Evolutionary conservation across 64 coral and sea anemone genomes (phyloP).

Genomic region (Stichodactyla helianthus): DNA sequence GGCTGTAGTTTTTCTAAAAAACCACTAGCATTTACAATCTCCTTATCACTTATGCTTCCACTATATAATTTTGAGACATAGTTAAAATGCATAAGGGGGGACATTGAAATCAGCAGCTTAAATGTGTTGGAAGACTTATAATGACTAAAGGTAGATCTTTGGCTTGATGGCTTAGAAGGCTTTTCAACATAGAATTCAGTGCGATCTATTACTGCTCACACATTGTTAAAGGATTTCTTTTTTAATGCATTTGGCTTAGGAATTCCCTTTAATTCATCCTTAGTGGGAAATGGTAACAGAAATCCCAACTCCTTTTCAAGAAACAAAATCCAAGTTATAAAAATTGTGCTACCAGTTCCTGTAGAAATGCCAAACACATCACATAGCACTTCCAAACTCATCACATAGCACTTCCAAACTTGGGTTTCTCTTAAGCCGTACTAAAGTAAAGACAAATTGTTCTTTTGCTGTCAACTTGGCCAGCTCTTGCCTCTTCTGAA

Average conservation of each 20-base stretch:
- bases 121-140: slow-evolving; percentile 41
- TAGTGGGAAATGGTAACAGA: slow-evolving; percentile 49
- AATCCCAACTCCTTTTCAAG: slow-evolving; percentile 23
- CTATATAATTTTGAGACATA: slow-evolving; percentile 32
- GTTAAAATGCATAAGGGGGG: slow-evolving; percentile 29
- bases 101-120: slow-evolving; percentile 36
- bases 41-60: slow-evolving; percentile 51
- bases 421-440: slow-evolving; percentile 27
- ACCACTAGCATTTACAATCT: slow-evolving; percentile 30
- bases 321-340: slow-evolving; percentile 34
- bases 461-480: slow-evolving; percentile 35
- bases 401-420: slow-evolving; percentile 40
- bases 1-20: slow-evolving; percentile 18
- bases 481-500: slow-evolving; percentile 25
- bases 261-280: slow-evolving; percentile 13
- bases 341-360: slow-evolving; percentile 33
- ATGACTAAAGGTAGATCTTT: slow-evolving; percentile 51
- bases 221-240: slow-evolving; percentile 43
- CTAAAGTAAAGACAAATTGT: slow-evolving; percentile 36
- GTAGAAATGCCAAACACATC: slow-evolving; percentile 34
- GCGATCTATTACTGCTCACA: slow-evolving; percentile 71
- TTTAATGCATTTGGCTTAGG: background rate
- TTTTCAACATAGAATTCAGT: slow-evolving; percentile 72
- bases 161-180: slow-evolving; percentile 57
- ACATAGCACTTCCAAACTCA: slow-evolving; percentile 35